phyloP scores from a whole-genome alignment of 2,888 invertebrate genomes.

The Psococerastis gibbosa region DNA sequence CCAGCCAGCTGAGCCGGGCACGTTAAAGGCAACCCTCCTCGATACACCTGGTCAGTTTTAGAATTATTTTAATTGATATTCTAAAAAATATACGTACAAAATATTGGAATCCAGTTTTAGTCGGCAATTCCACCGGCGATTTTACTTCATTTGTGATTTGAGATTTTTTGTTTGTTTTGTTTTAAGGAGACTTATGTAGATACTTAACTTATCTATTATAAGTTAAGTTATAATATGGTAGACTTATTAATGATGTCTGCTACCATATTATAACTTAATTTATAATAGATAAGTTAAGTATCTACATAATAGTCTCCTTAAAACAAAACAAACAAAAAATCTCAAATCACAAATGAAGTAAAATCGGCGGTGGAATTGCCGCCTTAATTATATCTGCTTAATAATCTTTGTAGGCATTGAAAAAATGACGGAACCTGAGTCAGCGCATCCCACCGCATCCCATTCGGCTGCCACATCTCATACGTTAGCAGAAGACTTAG shows the following conservation, averaged over 20 bases:
- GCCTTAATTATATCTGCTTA: too few relatives aligned
- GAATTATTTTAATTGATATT: conserved; percentile 5
- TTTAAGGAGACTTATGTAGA: too few relatives aligned
- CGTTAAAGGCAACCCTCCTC: conserved; percentile 71
- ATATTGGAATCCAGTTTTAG: conserved; percentile 17
- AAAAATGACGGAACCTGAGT: conserved; percentile 87
- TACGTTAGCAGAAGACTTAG: conserved; percentile 16
- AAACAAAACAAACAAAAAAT: too few relatives aligned
- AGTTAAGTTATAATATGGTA: too few relatives aligned
- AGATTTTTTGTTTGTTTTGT: too few relatives aligned
- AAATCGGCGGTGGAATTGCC: too few relatives aligned
- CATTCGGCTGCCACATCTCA: conserved; percentile 6
- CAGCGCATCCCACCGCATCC: conserved; percentile 50
- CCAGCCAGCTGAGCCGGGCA: conserved; percentile 76
- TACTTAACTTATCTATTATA: too few relatives aligned
- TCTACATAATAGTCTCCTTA: too few relatives aligned
- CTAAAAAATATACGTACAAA: background rate
- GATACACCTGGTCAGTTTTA: conserved; percentile 75
- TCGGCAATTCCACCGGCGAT: conserved; percentile 10
- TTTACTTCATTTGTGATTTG: too few relatives aligned
- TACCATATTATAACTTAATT: conserved; percentile 5
- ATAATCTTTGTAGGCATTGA: conserved; percentile 52
- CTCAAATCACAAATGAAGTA: too few relatives aligned
- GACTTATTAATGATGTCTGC: too few relatives aligned
- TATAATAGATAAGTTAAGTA: background rate